Evolutionary conservation across 2,888 invertebrate genomes (phyloP).

Genomic region (Drosophila nigricruria): DNA sequence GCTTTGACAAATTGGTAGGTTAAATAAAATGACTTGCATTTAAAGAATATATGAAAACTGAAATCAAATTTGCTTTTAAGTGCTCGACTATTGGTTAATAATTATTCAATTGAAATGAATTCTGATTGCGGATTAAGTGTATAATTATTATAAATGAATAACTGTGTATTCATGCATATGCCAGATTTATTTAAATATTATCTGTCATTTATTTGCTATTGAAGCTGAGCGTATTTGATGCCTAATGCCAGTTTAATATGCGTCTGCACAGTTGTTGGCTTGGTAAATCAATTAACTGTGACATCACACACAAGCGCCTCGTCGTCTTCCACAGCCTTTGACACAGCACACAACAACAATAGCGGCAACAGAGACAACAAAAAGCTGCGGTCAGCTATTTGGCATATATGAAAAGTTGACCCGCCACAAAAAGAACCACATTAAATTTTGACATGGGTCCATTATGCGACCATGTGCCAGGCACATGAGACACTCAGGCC

Average conservation of each 20-base stretch:
- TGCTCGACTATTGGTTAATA: background rate
- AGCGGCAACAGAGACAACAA: constrained; percentile 26
- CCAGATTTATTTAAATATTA: background rate
- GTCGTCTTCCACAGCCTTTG: constrained; percentile 13
- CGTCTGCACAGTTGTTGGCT: constrained; percentile 23
- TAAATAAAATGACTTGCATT: background rate
- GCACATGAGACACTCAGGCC: constrained; percentile 55
- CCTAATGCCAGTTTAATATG: constrained; percentile 25
- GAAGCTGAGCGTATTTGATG: background rate
- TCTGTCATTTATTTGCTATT: background rate
- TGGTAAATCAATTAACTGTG: constrained; percentile 36
- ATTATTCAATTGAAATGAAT: background rate
- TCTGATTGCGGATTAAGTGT: background rate
- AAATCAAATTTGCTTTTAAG: background rate
- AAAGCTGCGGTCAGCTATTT: constrained; percentile 54
- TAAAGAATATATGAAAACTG: background rate
- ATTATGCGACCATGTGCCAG: constrained; percentile 57
- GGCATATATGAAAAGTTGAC: constrained; percentile 51
- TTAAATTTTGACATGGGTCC: constrained; percentile 75
- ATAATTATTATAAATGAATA: background rate
- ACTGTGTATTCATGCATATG: background rate
- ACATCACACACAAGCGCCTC: constrained; percentile 5
- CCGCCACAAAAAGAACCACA: constrained; percentile 47
- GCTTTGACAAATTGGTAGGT: background rate
- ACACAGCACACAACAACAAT: constrained; percentile 15